Evolutionary conservation across 2,797 vertebrate species (phyloP), one percentile per base, ranked within the genome.

Genomic region (Rhinatrema bivittatum): DNA sequence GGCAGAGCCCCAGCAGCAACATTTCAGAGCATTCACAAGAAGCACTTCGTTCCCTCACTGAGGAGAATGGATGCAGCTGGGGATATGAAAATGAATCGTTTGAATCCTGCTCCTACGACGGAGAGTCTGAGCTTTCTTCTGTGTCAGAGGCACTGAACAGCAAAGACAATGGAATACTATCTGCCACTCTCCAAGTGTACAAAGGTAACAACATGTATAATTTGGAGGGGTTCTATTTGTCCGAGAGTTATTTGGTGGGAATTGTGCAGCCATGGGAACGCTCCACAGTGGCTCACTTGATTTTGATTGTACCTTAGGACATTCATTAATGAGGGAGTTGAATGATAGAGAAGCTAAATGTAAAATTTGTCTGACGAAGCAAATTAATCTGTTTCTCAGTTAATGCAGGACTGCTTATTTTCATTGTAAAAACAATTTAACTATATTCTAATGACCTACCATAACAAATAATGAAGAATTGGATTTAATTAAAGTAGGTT

Each of bases 1-100:
- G 34, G 10, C 30, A 17, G 11, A 43, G 11, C 5, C 15, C 1
- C 5, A 6, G 31, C 22, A 59, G 42, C 24, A 42, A 42, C 21
- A 5, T 8, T 20, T 35, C 33, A 41, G 22, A 8, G 14, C 56
- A 21, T 16, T 25, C 29, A 9, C 57, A 41, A 19, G 54, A 42
- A 5, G 46, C 56, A 3, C 71, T 60, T 46, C 55, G 60, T n/a
- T 25, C 58, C 7, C 23, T 39, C 23, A 46, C 44, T 0, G 20
- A 56, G 28, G 30, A 68, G 9, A 50, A 40, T 9, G 41, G 15
- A 29, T 15, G 26, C 18, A 39, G 13, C 19, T 25, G 15, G n/a
- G 24, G 40, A 16, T 10, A 27, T 23, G 42, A 49, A 25, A 41
- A 29, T 0, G 2, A 56, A 25, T 28, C 16, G 1, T 40, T 60